Percentiles rank a stretch among this genome's conserved stretches.
phyloP scores from a whole-genome alignment of 2,888 invertebrate genomes.

The Seira musarum region DNA sequence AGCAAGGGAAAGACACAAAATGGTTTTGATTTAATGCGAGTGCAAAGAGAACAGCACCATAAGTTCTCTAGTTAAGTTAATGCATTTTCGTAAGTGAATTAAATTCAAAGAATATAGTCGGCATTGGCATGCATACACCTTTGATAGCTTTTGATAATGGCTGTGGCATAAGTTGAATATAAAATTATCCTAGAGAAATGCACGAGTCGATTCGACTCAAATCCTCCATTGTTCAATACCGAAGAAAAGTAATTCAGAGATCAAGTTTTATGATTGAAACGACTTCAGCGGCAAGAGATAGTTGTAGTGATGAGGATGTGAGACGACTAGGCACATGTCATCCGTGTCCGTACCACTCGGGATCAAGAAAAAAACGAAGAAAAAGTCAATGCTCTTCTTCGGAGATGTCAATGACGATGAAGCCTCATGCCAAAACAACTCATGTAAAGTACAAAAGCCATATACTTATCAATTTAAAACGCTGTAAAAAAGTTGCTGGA shows the following conservation, averaged over 20 bases:
- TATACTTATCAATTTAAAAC: slow-evolving; percentile 13
- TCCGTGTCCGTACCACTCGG: background rate
- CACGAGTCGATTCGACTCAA: background rate
- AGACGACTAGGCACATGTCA: background rate
- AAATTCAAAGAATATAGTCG: background rate
- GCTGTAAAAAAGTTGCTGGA: slow-evolving; percentile 13
- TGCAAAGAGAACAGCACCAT: background rate
- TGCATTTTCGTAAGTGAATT: background rate
- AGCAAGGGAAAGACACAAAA: background rate
- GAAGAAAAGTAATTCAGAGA: background rate
- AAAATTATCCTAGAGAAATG: background rate
- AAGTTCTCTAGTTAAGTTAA: background rate
- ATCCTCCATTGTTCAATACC: slow-evolving; percentile 1
- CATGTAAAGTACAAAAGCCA: background rate
- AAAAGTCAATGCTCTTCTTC: slow-evolving; percentile 12
- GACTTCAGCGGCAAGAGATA: slow-evolving; percentile 1
- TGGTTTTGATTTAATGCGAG: background rate
- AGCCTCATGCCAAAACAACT: background rate
- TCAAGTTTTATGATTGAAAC: background rate
- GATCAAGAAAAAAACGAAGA: background rate
- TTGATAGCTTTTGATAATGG: background rate
- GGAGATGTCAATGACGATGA: slow-evolving; percentile 5
- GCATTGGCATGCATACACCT: background rate
- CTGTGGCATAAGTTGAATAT: no score
- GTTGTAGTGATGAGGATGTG: no score